phyloP scores from a whole-genome alignment of 2,888 invertebrate genomes.

The Globia sparganii region DNA sequence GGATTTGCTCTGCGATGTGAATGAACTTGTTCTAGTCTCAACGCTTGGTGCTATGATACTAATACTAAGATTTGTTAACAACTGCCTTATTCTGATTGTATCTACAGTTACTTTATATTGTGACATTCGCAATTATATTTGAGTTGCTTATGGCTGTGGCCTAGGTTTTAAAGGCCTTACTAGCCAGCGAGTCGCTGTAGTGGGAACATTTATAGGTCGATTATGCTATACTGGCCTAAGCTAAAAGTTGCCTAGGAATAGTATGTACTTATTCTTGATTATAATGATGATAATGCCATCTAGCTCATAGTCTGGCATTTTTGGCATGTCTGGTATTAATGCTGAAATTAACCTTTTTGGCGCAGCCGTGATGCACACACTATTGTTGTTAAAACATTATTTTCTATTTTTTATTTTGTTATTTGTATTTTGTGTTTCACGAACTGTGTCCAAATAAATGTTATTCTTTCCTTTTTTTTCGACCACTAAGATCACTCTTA shows the following conservation, averaged over 20 bases:
- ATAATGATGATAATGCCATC: neutral
- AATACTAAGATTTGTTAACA: constrained; percentile 25
- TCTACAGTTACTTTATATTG: neutral
- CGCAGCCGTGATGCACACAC: too few species aligned
- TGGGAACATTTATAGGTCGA: neutral
- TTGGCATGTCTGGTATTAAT: too few species aligned
- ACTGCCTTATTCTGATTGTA: neutral
- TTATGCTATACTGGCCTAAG: neutral
- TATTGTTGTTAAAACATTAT: too few species aligned
- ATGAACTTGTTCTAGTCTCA: constrained; percentile 56
- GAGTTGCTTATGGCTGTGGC: neutral
- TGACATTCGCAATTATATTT: neutral
- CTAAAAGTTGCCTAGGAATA: neutral
- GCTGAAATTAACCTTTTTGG: too few species aligned
- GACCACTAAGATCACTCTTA: too few species aligned
- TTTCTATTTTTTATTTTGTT: too few species aligned
- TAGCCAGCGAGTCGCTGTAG: too few species aligned
- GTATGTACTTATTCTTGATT: neutral
- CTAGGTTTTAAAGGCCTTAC: neutral
- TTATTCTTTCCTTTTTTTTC: too few species aligned
- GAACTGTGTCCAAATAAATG: too few species aligned
- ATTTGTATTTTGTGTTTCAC: too few species aligned
- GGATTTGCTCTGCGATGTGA: constrained; percentile 58
- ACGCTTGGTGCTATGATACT: constrained; percentile 20
- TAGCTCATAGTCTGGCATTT: neutral